Evolutionary conservation across 2,888 invertebrate species (phyloP), one percentile per base, ranked within the genome.

Genomic region (Apamea epomidion): DNA sequence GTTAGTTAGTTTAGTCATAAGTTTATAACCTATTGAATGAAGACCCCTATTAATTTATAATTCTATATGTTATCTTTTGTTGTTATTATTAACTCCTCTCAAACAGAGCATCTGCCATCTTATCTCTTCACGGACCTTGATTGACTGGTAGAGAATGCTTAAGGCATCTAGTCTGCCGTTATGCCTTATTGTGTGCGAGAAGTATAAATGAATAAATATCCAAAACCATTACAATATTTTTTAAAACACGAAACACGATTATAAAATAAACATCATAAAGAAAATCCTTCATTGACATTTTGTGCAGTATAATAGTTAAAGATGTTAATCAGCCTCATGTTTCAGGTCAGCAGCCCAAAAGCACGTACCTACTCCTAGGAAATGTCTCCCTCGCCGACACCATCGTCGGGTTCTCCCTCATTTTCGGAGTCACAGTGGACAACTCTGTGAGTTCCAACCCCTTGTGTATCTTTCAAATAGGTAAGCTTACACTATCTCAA

Each of bases 311-410:
- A 29, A 42, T 18, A 42, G 5, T 68, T 45, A n/a, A n/a, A 69
- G 6, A 12, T 48, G 6, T 37, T 48, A 42, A 62, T 32, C 10
- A 32, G 4, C n/a, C 12, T 65, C 70, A 25, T 71, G 37, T 89
- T 94, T 60, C 91, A 98, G 98, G 97, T 84, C 97, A 97, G 88
- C 97, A 98, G 90, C 98, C 97, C 14, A 97, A 97, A 88, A 97
- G 97, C 81, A 98, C 98, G 0, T 98, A 98, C 91, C 95, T 98
- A 70, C 97, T 98, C 74, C 95, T 98, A 6, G 98, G 98, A 2
- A 98, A 98, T 92, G 97, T 98, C 2, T 98, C 98, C 0, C 94
- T 98, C 81, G 97, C 98, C 0, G 98, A 98, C 91, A 95, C 98
- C 18, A 94, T 98, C n/a, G 97, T 97, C n/a, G 98, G 98, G 10